phyloP scores from a whole-genome alignment of 92 coral and sea anemone genomes.

The Parazoanthus darwini region DNA sequence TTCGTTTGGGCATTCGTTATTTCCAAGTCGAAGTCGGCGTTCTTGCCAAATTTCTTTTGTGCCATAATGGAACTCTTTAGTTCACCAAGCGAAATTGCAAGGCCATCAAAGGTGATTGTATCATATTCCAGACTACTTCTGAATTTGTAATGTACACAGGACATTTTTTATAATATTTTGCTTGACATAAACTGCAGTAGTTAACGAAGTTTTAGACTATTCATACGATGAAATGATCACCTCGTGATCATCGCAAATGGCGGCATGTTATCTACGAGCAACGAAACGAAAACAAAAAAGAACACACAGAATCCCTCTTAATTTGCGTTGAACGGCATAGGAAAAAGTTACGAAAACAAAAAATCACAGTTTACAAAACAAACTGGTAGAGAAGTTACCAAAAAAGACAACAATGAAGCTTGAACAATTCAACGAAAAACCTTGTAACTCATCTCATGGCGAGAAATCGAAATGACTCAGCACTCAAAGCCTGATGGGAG shows the following conservation, averaged over 20 bases:
- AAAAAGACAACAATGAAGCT: background rate
- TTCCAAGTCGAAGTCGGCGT: conserved; percentile 94
- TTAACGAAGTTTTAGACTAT: background rate
- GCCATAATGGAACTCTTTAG: conserved; percentile 92
- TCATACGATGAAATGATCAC: background rate
- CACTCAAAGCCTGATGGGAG: conserved; percentile 32
- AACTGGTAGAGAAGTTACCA: conserved; percentile 9
- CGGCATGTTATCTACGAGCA: background rate
- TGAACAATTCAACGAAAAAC: background rate
- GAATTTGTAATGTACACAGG: conserved; percentile 97
- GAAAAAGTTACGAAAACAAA: background rate
- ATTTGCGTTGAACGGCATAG: background rate
- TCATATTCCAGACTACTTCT: conserved; percentile 97
- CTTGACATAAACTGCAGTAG: background rate
- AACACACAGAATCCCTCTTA: background rate
- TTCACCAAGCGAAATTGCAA: conserved; percentile 93
- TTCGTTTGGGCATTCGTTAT: conserved; percentile 97
- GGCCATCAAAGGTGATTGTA: conserved; percentile 95
- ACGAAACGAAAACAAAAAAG: background rate
- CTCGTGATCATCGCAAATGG: conserved; percentile 23
- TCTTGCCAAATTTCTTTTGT: conserved; percentile 89
- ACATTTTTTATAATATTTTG: conserved; percentile 56
- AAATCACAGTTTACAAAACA: conserved; percentile 26
- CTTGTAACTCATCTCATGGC: conserved; percentile 7
- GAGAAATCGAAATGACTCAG: conserved; percentile 7